Conservation (phyloP, 1,140 invertebrate species). For the Pararge aegeria region DNA sequence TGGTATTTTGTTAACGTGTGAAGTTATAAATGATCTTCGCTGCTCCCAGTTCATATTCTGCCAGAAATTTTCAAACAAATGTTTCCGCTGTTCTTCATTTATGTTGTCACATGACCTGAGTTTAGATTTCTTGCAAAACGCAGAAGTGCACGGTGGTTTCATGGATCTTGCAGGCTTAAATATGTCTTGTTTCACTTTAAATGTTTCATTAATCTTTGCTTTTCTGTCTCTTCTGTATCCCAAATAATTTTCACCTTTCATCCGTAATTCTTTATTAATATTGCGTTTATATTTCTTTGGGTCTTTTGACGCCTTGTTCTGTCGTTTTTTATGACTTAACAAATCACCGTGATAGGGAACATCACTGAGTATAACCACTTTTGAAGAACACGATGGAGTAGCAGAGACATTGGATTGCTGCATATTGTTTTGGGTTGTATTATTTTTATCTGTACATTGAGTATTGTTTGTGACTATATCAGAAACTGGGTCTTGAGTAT, state of each 20-base stretch:
- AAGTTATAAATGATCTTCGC: constrained; percentile 27
- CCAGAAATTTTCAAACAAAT: constrained; percentile 28
- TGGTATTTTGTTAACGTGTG: constrained; percentile 22
- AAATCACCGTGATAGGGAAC: background rate
- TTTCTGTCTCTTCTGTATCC: constrained; percentile 24
- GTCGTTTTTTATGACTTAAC: constrained; percentile 21
- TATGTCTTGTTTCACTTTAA: constrained; percentile 20
- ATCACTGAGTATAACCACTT: constrained; percentile 23
- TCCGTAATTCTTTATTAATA: constrained; percentile 27
- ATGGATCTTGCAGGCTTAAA: constrained; percentile 24
- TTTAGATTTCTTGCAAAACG: constrained; percentile 35
- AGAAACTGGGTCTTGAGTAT: constrained; percentile 5
- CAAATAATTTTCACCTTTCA: constrained; percentile 29
- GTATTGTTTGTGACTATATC: background rate
- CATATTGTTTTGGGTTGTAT: constrained; percentile 3
- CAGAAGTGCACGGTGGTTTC: constrained; percentile 23
- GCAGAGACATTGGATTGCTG: constrained; percentile 7
- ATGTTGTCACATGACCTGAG: constrained; percentile 28
- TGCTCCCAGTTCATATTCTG: constrained; percentile 28
- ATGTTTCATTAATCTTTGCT: constrained; percentile 22
- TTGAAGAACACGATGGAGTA: constrained; percentile 10
- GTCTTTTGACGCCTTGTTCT: constrained; percentile 26
- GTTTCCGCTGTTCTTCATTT: constrained; percentile 25
- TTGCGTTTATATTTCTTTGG: constrained; percentile 15
- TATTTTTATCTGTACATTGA: background rate